Base-by-base conservation (phyloP, 2,113 vertebrate genomes). In the Lepisosteus osseus region DNA sequence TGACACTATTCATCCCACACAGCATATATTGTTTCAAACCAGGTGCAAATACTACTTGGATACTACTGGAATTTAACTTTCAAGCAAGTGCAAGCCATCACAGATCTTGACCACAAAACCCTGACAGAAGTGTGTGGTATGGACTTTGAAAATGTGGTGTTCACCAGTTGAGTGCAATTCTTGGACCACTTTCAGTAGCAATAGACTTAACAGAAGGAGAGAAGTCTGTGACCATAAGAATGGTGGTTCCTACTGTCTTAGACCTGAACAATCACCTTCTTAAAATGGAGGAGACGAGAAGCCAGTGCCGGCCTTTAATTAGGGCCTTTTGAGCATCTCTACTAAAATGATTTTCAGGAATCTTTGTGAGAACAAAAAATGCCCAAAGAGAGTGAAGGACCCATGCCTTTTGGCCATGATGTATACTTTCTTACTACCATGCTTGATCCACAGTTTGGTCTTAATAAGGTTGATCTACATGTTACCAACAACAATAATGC, bases 171-270 rank as follows among this genome's bases (percentile, higher is more conserved):
- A 57, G 63, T 8, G 41, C 67, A 47, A 54, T 78, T 47, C 66
- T 75, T 15, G 7, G 64, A 29, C 69, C 55, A 4, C 75, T 75
- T 69, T 57, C 61, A n/a, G 75, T 75, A 63, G 76, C 76, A 45
- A 77, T 41, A 61, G 68, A 73, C 45, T 57, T 76, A 13, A 76
- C 69, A 11, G 61, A 71, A 45, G 74, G 74, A 1, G 69, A 76
- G 51, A 72, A 72, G 41, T 7, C n/a, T 40, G 55, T 69, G 29
- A 77, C 71, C 12, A 73, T 72, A 61, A 79, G 70, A 42, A 9
- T 17, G 7, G 76, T 77, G 74, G 76, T 77, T 70, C 71, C 66
- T 7, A 70, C 72, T 13, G n/a, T 75, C 69, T 44, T 74, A 43
- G 73, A 70, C 42, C 43, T 70, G 42, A 63, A 69, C 54, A 59